Evolutionary conservation across 1,140 invertebrate species (phyloP).

Genomic region (Trinorchestia longiramus): DNA sequence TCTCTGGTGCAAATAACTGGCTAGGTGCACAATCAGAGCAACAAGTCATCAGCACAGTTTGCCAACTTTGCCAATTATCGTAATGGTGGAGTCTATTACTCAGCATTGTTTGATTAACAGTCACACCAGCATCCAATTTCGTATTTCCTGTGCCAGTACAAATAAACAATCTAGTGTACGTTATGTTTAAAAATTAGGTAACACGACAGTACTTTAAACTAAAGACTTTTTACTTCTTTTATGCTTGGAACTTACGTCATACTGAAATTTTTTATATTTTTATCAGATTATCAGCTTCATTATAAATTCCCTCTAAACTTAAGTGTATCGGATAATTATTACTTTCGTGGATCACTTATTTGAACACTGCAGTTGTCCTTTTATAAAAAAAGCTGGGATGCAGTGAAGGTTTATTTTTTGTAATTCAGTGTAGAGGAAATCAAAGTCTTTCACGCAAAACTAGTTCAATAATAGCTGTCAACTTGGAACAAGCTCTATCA

Average conservation of each 20-base stretch:
- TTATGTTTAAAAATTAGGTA: background rate
- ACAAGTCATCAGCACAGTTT: too few species aligned
- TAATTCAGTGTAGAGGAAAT: background rate
- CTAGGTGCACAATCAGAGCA: too few species aligned
- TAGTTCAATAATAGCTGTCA: background rate
- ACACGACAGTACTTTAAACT: background rate
- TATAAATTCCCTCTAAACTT: background rate
- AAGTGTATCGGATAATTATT: background rate
- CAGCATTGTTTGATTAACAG: background rate
- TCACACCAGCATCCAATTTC: background rate
- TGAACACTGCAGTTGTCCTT: background rate
- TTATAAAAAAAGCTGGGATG: background rate
- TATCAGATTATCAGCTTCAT: background rate
- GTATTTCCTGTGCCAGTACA: background rate
- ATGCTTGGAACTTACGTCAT: background rate
- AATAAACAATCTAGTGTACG: background rate
- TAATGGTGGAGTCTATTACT: background rate
- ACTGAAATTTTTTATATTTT: background rate
- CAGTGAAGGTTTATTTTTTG: background rate
- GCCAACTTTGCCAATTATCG: background rate
- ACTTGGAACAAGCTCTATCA: background rate
- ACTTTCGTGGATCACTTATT: background rate
- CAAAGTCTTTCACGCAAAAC: background rate
- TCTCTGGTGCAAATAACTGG: too few species aligned
- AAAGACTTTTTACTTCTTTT: background rate